phyloP scores from a whole-genome alignment of 2,888 invertebrate species.

The Metellina segmentata region DNA sequence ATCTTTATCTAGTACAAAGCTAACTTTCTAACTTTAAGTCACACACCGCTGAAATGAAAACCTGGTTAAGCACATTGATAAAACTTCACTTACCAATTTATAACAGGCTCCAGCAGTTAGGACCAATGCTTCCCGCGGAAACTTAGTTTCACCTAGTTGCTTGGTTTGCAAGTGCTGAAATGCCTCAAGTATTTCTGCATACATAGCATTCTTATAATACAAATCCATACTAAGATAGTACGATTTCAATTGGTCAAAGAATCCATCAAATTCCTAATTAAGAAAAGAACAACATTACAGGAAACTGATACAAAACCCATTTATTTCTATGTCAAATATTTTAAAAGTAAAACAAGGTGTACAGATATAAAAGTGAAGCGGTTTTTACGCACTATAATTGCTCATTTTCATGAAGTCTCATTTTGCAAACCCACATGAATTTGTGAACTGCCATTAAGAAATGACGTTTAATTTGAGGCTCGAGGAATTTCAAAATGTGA shows the following conservation, averaged over 20 bases:
- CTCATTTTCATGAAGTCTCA: too few species aligned
- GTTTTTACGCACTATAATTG: too few species aligned
- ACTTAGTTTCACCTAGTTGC: conserved; percentile 85
- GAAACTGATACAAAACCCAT: not conserved
- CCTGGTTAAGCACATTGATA: too few species aligned
- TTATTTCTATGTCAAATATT: not conserved
- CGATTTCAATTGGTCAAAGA: conserved; percentile 88
- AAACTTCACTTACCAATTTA: conserved; percentile 84
- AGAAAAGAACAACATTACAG: not conserved
- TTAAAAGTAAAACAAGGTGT: too few species aligned
- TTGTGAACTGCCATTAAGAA: too few species aligned
- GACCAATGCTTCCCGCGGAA: conserved; percentile 87
- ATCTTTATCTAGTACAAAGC: not conserved
- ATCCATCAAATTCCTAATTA: conserved; percentile 84
- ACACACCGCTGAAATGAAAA: too few species aligned
- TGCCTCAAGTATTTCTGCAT: conserved; percentile 85
- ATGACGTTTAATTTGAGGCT: too few species aligned
- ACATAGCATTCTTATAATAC: conserved; percentile 86
- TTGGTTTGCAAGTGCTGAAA: conserved; percentile 85
- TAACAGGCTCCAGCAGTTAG: conserved; percentile 87
- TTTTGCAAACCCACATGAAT: too few species aligned
- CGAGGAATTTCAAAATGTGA: too few species aligned
- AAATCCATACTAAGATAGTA: conserved; percentile 88
- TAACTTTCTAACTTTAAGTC: not conserved
- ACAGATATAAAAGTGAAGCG: too few species aligned